Base-by-base conservation (phyloP, 1,140 invertebrate species). In the Brachionus koreanus region DNA sequence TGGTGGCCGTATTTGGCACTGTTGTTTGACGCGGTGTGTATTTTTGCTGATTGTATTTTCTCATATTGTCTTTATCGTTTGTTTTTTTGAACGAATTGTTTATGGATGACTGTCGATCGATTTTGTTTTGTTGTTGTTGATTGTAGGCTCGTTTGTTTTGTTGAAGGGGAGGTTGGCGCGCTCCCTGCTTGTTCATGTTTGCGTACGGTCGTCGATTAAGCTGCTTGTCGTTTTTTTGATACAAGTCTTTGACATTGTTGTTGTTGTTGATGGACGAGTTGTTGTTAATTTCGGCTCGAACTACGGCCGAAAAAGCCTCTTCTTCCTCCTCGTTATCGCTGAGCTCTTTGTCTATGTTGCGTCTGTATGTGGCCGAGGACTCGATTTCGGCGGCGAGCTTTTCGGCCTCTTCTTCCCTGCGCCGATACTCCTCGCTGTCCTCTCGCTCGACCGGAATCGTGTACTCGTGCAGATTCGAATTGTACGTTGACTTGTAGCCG, bases 401-500 rank as follows among this genome's bases (percentile, higher is more conserved):
- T 49, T 79, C 76, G 19, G 76, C 76, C 12, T 29, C 76, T 65
- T 61, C 49, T 43, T 79, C 76, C 4, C 49, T 10, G 19, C 49
- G 46, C 2, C 61, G 33, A 23, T 35, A 79, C 23, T 79, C 76
- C 7, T 79, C 76, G 25, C 46, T 79, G 29, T 79, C 76, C 12
- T 61, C 49, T 5, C 39, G 7, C 35, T 79, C 76, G 5, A 79
- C 76, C 13, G 76, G 33, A 12, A 79, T 42, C 3, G 76, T 79
- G 37, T 79, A 79, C 37, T 79, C 76, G 23, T 9, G 19, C 49
- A 79, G 6, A 29, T 61, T 52, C 1, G 49, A 57, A 9, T 79
- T 79, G 35, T 79, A 79, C 9, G 76, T 79, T 42, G 76, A 79
- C 39, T 79, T 79, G 29, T 79, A 79, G 39, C 76, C 76, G 49